phyloP scores from a whole-genome alignment of 2,888 invertebrate genomes.

The Horisme vitalbata region DNA sequence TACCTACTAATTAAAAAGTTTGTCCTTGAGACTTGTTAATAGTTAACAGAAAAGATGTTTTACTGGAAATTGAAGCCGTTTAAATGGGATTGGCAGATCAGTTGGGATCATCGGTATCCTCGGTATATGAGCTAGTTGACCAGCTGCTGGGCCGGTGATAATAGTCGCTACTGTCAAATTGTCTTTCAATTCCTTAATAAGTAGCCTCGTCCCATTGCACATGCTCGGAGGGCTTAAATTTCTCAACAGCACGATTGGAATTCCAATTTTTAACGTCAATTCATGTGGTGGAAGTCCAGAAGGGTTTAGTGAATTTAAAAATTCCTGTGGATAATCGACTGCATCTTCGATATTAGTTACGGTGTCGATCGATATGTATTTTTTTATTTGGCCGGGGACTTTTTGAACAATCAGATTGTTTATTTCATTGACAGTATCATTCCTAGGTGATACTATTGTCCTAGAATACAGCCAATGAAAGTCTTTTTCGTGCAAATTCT shows the following conservation, averaged over 20 bases:
- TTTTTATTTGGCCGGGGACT: constrained; percentile 23
- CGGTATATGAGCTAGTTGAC: constrained; percentile 30
- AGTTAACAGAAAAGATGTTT: constrained; percentile 29
- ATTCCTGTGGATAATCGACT: constrained; percentile 38
- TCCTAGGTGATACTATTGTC: constrained; percentile 36
- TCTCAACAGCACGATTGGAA: constrained; percentile 29
- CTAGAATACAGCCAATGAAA: constrained; percentile 35
- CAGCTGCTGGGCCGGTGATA: constrained; percentile 29
- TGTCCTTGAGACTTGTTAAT: constrained; percentile 35
- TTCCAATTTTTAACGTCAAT: constrained; percentile 32
- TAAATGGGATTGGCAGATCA: constrained; percentile 30
- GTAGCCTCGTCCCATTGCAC: constrained; percentile 35
- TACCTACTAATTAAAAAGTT: constrained; percentile 34
- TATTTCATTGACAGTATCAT: constrained; percentile 38
- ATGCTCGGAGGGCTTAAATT: constrained; percentile 32
- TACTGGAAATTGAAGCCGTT: constrained; percentile 25
- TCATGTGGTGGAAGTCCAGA: constrained; percentile 33
- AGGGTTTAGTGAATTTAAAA: constrained; percentile 41
- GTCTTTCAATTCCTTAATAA: constrained; percentile 33
- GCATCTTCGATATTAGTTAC: constrained; percentile 35
- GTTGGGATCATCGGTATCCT: constrained; percentile 13
- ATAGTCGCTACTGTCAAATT: constrained; percentile 37
- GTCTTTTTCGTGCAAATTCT: constrained; percentile 24
- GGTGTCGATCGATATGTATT: constrained; percentile 34
- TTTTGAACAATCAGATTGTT: constrained; percentile 25